Conservation (phyloP, 2,888 invertebrate genomes). For the Nephrocerus scutellatus region DNA sequence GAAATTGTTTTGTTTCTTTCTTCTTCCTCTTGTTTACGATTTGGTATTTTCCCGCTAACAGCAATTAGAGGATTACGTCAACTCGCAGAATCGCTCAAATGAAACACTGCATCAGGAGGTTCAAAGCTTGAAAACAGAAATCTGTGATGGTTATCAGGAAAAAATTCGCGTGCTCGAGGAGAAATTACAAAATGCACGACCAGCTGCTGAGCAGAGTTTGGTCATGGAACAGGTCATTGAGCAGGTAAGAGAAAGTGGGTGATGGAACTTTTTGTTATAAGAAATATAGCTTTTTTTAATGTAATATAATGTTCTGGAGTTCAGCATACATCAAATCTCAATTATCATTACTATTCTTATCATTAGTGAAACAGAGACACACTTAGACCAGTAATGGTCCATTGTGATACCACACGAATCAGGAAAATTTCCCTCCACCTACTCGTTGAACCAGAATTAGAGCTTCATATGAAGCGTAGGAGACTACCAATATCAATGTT, state of each 20-base stretch:
- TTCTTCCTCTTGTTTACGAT: background rate
- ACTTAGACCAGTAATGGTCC: too few species aligned
- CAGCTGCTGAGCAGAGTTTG: slow-evolving; percentile 49
- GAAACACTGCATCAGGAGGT: slow-evolving; percentile 43
- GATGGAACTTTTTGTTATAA: background rate
- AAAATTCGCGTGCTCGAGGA: slow-evolving; percentile 46
- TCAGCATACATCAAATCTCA: background rate
- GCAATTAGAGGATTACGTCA: slow-evolving; percentile 41
- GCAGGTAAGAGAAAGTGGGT: slow-evolving; percentile 34
- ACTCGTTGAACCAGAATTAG: too few species aligned
- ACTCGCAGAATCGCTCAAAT: slow-evolving; percentile 38
- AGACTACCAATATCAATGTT: too few species aligned
- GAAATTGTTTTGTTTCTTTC: background rate
- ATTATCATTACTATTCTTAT: too few species aligned
- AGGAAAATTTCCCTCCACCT: too few species aligned
- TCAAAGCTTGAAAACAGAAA: slow-evolving; percentile 40
- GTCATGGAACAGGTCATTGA: slow-evolving; percentile 49
- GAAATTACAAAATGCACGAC: slow-evolving; percentile 49
- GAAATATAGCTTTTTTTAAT: slow-evolving; percentile 1
- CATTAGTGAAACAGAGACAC: too few species aligned
- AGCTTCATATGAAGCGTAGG: too few species aligned
- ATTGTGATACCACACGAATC: too few species aligned
- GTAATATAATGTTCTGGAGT: background rate
- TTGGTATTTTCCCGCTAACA: too few species aligned
- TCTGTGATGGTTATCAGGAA: slow-evolving; percentile 37